Evolutionary conservation across 2,888 invertebrate genomes (phyloP), one percentile per base, ranked within the genome.

Genomic region (Labia minor): DNA sequence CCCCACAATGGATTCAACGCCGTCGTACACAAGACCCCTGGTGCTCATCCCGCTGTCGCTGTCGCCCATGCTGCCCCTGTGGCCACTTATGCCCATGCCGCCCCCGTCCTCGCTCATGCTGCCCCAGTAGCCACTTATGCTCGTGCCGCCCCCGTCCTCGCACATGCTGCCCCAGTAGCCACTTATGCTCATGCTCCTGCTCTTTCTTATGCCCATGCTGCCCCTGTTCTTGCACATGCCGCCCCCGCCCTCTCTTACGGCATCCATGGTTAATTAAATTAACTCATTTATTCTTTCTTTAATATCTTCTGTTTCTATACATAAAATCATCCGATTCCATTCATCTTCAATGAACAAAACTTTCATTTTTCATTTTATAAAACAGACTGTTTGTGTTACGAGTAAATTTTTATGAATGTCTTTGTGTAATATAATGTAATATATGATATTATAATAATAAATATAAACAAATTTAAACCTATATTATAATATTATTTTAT

Each of bases 1-100:
- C 67, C 68, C 68, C 69, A 69, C 70, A 72, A 73, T 79, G 81
- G 81, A 73, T 81, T 81, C 78, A 81, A 81, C 77, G 81, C 81
- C 64, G 75, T 81, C 71, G 81, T 82, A 6, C 33, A 33, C 33
- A 33, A 33, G 11, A 33, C 33, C 33, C 6, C 33, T 33, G 33
- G 33, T 8, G 33, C 33, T 33, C 33, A 33, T 11, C 33, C 33
- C 11, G 33, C 33, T 33, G 33, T 33, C 6, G 33, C 33, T 11
- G 33, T 33, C 33, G 33, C 33, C 11, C 33, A 33, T 33, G 33
- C 33, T 11, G 33, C 33, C 33, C 33, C 33, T 33, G 33, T 33
- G 6, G 33, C 33, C 33, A n/a, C n/a, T n/a, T n/a, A n/a, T n/a
- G n/a, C n/a, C n/a, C n/a, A n/a, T n/a, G n/a, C n/a, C n/a, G n/a